A percentile compares a stretch with the other conserved stretches of the same genome.
These are phyloP conservation scores for Coryphaenoides rupestris DNA, from an alignment of 2,113 vertebrate genomes.

Conservation along the genomic window DNA sequence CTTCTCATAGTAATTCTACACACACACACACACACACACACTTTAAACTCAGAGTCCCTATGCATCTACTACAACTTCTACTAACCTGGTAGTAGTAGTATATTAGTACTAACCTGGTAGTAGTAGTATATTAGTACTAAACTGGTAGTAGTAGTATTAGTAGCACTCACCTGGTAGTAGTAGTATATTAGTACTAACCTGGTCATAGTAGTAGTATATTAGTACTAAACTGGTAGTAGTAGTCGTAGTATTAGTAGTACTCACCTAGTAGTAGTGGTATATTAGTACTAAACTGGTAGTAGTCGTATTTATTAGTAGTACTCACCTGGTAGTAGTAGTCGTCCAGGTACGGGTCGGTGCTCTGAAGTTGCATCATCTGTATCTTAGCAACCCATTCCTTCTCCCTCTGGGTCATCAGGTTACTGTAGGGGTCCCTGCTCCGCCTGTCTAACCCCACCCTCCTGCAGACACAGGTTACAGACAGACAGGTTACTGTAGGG, in stretches of 20 bases:
- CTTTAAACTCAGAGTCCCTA: no score
- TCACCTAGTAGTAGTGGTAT: not conserved
- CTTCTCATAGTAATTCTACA: conserved; percentile 96
- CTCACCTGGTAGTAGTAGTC: conserved; percentile 91
- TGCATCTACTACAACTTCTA: no score
- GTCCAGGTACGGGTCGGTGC: conserved; percentile 94
- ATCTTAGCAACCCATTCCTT: conserved; percentile 98
- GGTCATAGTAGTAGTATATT: not conserved
- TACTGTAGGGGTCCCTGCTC: conserved; percentile 88
- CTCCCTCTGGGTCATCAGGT: conserved; percentile 94
- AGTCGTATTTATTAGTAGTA: no score
- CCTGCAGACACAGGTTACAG: conserved; percentile 40
- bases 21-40: not conserved
- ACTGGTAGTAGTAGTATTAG: not conserved
- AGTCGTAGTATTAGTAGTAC: not conserved
- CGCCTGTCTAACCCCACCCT: conserved; percentile 76
- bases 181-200: not conserved
- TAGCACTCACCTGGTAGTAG: no score
- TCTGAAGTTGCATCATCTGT: conserved; percentile 98
- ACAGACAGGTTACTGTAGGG: not conserved
- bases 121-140: not conserved
- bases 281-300: not conserved
- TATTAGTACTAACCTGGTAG: not conserved
- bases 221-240: not conserved
- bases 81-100: no score